These are phyloP conservation scores for Anomalospiza imberbis DNA, from an alignment of 2,797 vertebrate species.

Conservation along the genomic window DNA sequence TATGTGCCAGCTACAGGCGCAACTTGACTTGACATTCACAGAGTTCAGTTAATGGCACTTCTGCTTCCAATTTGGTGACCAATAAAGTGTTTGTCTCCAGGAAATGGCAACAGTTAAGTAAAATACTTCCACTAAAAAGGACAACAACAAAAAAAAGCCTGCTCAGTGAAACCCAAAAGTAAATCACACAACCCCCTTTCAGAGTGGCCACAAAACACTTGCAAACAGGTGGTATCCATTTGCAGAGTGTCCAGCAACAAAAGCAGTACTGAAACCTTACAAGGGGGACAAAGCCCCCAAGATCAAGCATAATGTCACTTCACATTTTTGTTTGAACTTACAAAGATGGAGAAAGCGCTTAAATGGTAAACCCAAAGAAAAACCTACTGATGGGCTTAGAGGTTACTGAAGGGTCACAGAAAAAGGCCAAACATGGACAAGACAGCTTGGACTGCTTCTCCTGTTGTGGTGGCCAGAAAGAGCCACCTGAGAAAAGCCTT, in stretches of 20 bases:
- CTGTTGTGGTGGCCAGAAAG: neutral
- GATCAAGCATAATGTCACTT: conserved; percentile 17
- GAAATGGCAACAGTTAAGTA: conserved; percentile 54
- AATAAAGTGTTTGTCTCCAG: conserved; percentile 59
- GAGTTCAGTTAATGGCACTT: conserved; percentile 74
- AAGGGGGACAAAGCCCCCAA: neutral
- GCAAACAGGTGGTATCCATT: neutral
- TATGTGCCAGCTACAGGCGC: conserved; percentile 48
- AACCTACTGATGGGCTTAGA: neutral
- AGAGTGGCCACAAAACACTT: neutral
- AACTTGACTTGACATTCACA: conserved; percentile 60
- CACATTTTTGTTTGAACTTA: conserved; percentile 49
- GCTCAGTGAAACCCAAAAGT: neutral
- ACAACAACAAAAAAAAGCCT: neutral
- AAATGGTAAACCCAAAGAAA: conserved; percentile 42
- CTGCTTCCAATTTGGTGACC: conserved; percentile 69
- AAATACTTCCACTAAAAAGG: conserved; percentile 30
- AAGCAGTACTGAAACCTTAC: conserved; percentile 2
- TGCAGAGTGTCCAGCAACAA: neutral
- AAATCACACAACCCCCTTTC: neutral
- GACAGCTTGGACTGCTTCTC: neutral
- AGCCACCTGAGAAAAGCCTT: neutral
- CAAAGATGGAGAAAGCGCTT: conserved; percentile 48
- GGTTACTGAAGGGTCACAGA: conserved; percentile 22
- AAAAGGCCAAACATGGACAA: neutral